Evolutionary conservation across 2,113 vertebrate genomes (phyloP).

Genomic region (Meles meles): DNA sequence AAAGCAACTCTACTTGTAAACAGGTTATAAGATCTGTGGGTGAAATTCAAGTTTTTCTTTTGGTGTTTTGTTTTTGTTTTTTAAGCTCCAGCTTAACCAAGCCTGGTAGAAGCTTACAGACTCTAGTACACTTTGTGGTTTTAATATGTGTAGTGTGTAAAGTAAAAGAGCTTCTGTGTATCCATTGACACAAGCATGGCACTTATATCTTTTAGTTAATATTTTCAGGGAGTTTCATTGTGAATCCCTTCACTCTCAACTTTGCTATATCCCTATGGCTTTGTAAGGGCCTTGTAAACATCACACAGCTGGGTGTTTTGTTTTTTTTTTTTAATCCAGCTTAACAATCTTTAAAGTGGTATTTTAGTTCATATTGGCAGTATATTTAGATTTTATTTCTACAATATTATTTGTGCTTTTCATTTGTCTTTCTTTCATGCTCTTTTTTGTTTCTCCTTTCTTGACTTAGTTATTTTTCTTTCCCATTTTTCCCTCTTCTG

Average conservation of each 20-base stretch:
- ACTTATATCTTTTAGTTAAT: neutral
- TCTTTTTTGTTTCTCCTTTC: neutral
- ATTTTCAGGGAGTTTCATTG: neutral
- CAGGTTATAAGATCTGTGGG: neutral
- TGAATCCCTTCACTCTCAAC: neutral
- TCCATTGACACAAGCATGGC: neutral
- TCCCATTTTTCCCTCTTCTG: neutral
- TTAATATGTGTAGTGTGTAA: neutral
- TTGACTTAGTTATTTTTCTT: neutral
- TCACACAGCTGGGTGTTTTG: neutral
- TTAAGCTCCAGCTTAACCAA: neutral
- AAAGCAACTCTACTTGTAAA: neutral
- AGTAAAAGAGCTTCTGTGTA: neutral
- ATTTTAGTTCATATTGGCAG: neutral
- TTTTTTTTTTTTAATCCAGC: neutral
- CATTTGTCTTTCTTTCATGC: neutral
- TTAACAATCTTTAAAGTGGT: neutral
- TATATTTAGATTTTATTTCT: slow-evolving; percentile 17
- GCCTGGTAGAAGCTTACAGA: neutral
- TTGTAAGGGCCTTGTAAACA: neutral
- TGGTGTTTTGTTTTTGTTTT: neutral
- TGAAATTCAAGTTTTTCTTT: neutral
- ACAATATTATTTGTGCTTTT: neutral
- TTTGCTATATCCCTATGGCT: neutral
- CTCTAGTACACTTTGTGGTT: neutral